Conservation (phyloP, 2,888 invertebrate genomes). For the Caenorhabditis afra region DNA sequence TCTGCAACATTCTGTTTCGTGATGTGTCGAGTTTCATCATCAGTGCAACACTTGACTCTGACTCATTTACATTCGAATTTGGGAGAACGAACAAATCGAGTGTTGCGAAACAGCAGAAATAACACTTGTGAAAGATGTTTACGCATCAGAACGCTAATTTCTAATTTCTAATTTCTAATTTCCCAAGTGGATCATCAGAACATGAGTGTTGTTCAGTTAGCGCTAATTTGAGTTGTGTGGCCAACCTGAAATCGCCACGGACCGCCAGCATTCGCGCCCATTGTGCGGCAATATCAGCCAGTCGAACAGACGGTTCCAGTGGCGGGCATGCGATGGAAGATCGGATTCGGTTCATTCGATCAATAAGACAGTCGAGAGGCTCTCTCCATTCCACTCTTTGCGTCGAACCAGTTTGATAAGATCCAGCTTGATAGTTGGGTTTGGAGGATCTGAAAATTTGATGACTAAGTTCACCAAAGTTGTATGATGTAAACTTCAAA, state of each 20-base stretch:
- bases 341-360: constrained; percentile 55
- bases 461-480: too few species aligned
- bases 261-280: constrained; percentile 63
- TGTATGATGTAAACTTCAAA: constrained; percentile 53
- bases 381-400: constrained; percentile 59
- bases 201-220: background rate
- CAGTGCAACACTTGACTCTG: background rate
- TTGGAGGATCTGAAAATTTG: constrained; percentile 26
- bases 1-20: constrained; percentile 25
- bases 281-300: constrained; percentile 63
- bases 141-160: background rate
- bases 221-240: background rate
- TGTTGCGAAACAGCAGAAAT: constrained; percentile 12
- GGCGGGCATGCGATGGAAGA: constrained; percentile 37
- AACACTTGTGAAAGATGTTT: constrained; percentile 4
- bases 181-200: background rate
- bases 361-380: constrained; percentile 56
- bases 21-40: background rate
- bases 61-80: background rate
- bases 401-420: background rate
- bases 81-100: background rate
- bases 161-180: background rate
- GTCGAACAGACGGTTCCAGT: constrained; percentile 55
- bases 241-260: constrained; percentile 61
- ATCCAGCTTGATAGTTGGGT: constrained; percentile 20